Conservation (phyloP, 2,797 vertebrate genomes). For the Hoplostethus mediterraneus region DNA sequence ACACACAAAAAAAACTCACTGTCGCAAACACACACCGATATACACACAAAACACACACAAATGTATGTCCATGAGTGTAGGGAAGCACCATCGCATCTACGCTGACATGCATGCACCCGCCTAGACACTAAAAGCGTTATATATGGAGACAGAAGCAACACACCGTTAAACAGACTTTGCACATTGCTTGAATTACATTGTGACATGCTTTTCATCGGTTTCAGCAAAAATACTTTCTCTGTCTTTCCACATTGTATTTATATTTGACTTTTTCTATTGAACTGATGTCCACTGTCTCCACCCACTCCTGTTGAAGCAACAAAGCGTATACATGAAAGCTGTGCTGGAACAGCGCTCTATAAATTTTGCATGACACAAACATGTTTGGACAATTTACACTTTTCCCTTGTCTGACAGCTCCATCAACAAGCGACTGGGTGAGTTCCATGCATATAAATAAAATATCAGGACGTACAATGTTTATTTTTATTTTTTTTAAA, state of each 20-base stretch:
- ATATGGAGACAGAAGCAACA: conserved; percentile 21
- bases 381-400: conserved; percentile 72
- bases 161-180: conserved; percentile 11
- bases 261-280: conserved; percentile 13
- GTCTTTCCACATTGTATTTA: conserved; percentile 12
- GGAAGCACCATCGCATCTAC: not conserved
- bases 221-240: not conserved
- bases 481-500: conserved; percentile 35
- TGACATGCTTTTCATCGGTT: conserved; percentile 28
- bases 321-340: conserved; percentile 60
- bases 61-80: conserved; percentile 14
- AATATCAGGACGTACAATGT: conserved; percentile 66
- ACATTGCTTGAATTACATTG: conserved; percentile 10
- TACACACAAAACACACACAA: conserved; percentile 46
- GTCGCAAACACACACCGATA: conserved; percentile 42
- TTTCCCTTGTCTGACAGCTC: conserved; percentile 68
- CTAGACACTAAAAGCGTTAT: conserved; percentile 21
- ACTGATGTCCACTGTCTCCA: conserved; percentile 46
- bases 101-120: conserved; percentile 12
- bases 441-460: conserved; percentile 76
- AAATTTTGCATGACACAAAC: conserved; percentile 77
- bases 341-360: conserved; percentile 47
- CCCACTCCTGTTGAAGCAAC: conserved; percentile 21
- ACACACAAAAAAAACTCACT: conserved; percentile 37
- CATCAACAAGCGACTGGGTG: conserved; percentile 71